Evolutionary conservation across 1,140 invertebrate genomes (phyloP).

Genomic region (Sarcophaga bullata): DNA sequence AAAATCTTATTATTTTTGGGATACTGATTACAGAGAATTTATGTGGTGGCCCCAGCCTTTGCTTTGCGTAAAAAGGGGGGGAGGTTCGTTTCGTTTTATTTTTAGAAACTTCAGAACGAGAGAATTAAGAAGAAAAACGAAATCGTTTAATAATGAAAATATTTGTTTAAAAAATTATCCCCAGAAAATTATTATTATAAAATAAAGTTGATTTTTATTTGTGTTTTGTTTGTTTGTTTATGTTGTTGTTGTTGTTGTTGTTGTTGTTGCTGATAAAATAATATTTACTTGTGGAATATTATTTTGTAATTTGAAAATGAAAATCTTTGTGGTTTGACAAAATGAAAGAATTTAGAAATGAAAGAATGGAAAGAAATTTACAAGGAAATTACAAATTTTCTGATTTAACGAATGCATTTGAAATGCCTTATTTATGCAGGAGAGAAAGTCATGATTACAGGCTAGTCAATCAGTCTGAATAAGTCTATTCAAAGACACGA

Average conservation of each 20-base stretch:
- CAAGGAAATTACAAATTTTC: no score
- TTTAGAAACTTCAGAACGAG: neutral
- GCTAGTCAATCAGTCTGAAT: no score
- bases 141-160: neutral
- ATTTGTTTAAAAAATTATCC: neutral
- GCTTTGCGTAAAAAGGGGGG: no score
- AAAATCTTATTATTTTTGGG: conserved; percentile 3
- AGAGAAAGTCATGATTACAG: no score
- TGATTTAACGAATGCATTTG: no score
- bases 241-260: neutral
- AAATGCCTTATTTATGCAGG: no score
- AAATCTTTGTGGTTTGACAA: no score
- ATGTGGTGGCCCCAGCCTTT: neutral
- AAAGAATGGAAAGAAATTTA: no score
- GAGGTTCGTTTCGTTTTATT: neutral
- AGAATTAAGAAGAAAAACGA: neutral
- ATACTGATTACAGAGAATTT: neutral
- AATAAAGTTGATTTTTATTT: neutral
- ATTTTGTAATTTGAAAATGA: no score
- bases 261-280: neutral
- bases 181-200: neutral
- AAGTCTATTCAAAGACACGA: no score
- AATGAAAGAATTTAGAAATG: no score
- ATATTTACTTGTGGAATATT: no score
- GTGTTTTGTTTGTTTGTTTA: neutral